These are phyloP conservation scores for Porites australiensis DNA, from an alignment of 64 coral and sea anemone species.

Conservation along the genomic window DNA sequence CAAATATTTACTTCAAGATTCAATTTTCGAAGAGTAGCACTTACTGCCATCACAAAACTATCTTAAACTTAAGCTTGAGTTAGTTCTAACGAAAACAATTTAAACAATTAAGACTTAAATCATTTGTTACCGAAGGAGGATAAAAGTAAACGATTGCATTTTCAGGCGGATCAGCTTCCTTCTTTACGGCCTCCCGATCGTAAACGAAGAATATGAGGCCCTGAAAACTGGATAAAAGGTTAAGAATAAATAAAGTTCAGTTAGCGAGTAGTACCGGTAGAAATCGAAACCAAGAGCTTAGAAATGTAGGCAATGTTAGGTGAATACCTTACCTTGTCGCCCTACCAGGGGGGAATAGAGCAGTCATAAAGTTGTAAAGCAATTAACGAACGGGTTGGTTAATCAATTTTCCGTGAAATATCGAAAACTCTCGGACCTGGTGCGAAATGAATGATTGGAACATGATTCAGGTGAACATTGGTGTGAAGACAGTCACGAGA, in stretches of 20 bases:
- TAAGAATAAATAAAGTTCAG: background rate
- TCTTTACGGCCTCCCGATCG: constrained; percentile 89
- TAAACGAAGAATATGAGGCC: constrained; percentile 95
- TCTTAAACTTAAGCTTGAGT: too few relatives aligned
- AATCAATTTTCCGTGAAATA: background rate
- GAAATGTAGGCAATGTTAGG: background rate
- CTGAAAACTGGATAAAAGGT: constrained; percentile 73
- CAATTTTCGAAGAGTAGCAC: too few relatives aligned
- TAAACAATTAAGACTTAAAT: background rate
- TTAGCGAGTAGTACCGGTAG: too few relatives aligned
- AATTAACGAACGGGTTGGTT: background rate
- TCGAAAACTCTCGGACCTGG: too few relatives aligned
- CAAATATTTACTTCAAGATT: too few relatives aligned
- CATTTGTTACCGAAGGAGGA: constrained; percentile 78
- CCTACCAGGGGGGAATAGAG: background rate
- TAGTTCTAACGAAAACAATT: too few relatives aligned
- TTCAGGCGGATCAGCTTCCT: constrained; percentile 90
- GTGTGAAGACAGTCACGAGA: background rate
- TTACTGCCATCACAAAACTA: too few relatives aligned
- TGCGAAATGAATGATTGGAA: too few relatives aligned
- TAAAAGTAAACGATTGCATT: constrained; percentile 98
- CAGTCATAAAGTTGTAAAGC: constrained; percentile 5
- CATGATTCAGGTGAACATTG: background rate
- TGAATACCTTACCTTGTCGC: constrained; percentile 4
- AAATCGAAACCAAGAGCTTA: too few relatives aligned